Evolutionary conservation across 2,888 invertebrate species (phyloP).

Genomic region (Epistrophella euchroma): DNA sequence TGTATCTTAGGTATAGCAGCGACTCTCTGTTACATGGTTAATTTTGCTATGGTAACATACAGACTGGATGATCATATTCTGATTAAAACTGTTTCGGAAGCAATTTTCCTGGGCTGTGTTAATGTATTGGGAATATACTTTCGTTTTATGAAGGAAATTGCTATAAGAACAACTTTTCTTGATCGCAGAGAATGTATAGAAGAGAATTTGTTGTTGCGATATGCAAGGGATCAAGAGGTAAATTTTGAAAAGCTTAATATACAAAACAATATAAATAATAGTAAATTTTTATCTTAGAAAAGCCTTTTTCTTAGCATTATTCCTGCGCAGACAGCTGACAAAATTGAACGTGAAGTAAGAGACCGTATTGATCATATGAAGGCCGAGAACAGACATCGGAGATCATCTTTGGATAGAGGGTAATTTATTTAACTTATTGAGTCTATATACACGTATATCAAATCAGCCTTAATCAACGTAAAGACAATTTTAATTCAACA

Average conservation of each 20-base stretch:
- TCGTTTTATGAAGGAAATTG: conserved; percentile 94
- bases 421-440: neutral
- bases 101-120: conserved; percentile 85
- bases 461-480: too few relatives aligned
- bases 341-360: conserved; percentile 86
- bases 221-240: conserved; percentile 94
- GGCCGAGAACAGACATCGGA: conserved; percentile 78
- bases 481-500: too few relatives aligned
- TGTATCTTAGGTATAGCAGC: conserved; percentile 89
- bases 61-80: conserved; percentile 82
- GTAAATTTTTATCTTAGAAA: conserved; percentile 86
- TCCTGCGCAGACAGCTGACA: conserved; percentile 92
- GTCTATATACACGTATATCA: too few relatives aligned
- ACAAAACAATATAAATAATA: neutral
- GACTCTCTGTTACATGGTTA: conserved; percentile 87
- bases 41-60: conserved; percentile 86
- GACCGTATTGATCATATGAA: conserved; percentile 86
- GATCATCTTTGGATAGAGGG: conserved; percentile 61
- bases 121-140: conserved; percentile 95
- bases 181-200: conserved; percentile 94
- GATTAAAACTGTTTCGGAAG: conserved; percentile 86
- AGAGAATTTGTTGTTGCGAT: conserved; percentile 91
- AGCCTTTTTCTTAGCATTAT: conserved; percentile 93
- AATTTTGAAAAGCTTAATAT: neutral
- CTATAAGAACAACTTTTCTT: conserved; percentile 93